A percentile compares a stretch with the other conserved stretches of the same genome.
phyloP scores from a whole-genome alignment of 2,888 invertebrate species.

The Pristionchus japonicus region DNA sequence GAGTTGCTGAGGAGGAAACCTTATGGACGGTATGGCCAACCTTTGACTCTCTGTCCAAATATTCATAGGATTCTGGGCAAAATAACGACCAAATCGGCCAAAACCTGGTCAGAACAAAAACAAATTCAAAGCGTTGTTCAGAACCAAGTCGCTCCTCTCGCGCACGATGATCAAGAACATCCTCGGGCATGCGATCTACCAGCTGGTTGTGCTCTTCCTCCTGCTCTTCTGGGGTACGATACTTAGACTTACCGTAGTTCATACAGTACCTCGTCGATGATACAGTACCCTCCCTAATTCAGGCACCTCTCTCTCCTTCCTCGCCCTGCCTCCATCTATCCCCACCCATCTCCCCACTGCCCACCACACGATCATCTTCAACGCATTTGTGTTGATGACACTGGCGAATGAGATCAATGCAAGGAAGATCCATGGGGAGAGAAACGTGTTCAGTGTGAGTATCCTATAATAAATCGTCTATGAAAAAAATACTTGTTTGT shows the following conservation, averaged over 20 bases:
- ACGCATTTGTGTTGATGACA: conserved; percentile 75
- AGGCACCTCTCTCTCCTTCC: background rate
- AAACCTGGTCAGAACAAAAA: too few relatives aligned
- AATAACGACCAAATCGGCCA: too few relatives aligned
- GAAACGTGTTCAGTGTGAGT: conserved; percentile 86
- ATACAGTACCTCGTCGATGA: too few relatives aligned
- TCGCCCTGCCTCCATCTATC: background rate
- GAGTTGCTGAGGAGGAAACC: conserved; percentile 77
- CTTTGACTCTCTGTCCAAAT: too few relatives aligned
- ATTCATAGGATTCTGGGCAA: too few relatives aligned
- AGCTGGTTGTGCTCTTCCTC: conserved; percentile 91
- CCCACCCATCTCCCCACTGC: conserved; percentile 88
- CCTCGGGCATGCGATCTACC: conserved; percentile 93
- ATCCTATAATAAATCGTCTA: too few relatives aligned
- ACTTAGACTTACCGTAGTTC: too few relatives aligned
- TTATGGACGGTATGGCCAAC: conserved; percentile 72
- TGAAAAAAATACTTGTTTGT: too few relatives aligned
- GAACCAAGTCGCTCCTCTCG: conserved; percentile 78
- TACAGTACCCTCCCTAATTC: too few relatives aligned
- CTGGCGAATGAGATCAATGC: conserved; percentile 99
- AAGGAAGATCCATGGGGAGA: conserved; percentile 98
- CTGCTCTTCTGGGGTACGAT: conserved; percentile 93
- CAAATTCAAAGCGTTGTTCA: too few relatives aligned
- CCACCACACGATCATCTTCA: conserved; percentile 82
- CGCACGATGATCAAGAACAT: conserved; percentile 73